Base-by-base conservation (phyloP, 2,113 vertebrate species). In the Lophius piscatorius region DNA sequence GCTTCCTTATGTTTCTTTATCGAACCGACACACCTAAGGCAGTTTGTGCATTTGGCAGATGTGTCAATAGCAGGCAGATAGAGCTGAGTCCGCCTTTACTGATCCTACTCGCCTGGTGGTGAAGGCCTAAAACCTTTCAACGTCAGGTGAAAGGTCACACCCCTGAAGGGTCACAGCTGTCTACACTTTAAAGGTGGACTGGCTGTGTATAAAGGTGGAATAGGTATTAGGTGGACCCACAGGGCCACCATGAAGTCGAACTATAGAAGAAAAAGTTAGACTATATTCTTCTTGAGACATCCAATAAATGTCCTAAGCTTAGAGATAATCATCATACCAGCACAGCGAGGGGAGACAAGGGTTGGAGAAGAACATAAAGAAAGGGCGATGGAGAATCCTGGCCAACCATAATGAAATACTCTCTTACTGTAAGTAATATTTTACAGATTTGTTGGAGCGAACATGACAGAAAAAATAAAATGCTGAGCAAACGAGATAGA, bases 81-180 rank as follows among this genome's bases (percentile, higher is more conserved):
- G 21, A 80, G 72, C 63, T 70, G 46, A 50, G 79, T 82, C 78
- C 75, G 78, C 56, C 65, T 46, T 67, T 63, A 61, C 54, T 80
- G 68, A 87, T 82, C 66, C 38, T 21, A 55, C 73, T 70, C 61
- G n/a, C 54, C 61, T 57, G 65, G 48, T 59, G 45, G 73, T 73
- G 62, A 46, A 42, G 35, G 51, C 26, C 44, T 20, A 23, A 65
- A 68, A 87, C 82, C 69, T 83, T 54, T 84, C 64, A 88, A 76
- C 82, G 65, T 13, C n/a, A 52, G 69, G 78, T 82, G 51, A 86
- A 64, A 86, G 81, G 38, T 63, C 28, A 33, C 24, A 29, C 21
- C 44, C 81, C 69, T 66, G 24, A 59, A 80, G 79, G 69, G 55
- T 31, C 63, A 65, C 85, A 89, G 83, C 85, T 90, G 85, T 75